Evolutionary conservation across 1,140 invertebrate species (phyloP), one percentile per base, ranked within the genome.

Genomic region (Brachionus asplanchnoidis): DNA sequence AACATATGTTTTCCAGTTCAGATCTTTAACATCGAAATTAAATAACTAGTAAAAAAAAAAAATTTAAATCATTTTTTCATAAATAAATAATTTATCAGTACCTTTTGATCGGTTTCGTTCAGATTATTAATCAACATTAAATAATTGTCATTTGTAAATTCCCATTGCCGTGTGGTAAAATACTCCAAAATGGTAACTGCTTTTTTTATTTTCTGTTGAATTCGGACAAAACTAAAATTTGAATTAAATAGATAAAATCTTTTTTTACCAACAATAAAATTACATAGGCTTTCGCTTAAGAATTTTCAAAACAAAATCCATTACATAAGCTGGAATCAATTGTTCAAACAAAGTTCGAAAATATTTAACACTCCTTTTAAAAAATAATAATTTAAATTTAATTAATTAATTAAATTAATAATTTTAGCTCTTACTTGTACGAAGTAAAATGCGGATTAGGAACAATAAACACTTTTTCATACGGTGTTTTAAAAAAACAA

Each of bases 121-220:
- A 82, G 14, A 11, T 60, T 3, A 8, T 26, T 85, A 85, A 28
- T 93, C 90, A 97, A 88, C 1, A 89, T 87, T 7, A 92, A 86
- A 36, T 94, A 91, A 85, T 95, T 95, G 1, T 92, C 89, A 85
- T 95, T 95, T 20, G 90, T 87, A 87, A 97, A 97, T 9, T 91
- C 90, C 95, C 95, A 97, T 87, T 95, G 92, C 85, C 94, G 92
- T 0, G 91, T 92, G 0, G 94, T 92, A 87, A 96, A 98, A 86
- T 93, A 94, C 68, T 93, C 90, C 4, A 97, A 87, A 3, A 94
- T 94, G 5, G 89, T 90, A 46, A 94, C 93, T 0, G 94, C 94
- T 60, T 92, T 92, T 86, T 93, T 94, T 9, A 97, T 92, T 85
- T 93, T 93, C 9, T 93, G 91, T 87, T 97, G 95, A 28, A 97